Evolutionary conservation across 2,888 invertebrate genomes (phyloP), one percentile per base, ranked within the genome.

Genomic region (Prionchulus punctatus): DNA sequence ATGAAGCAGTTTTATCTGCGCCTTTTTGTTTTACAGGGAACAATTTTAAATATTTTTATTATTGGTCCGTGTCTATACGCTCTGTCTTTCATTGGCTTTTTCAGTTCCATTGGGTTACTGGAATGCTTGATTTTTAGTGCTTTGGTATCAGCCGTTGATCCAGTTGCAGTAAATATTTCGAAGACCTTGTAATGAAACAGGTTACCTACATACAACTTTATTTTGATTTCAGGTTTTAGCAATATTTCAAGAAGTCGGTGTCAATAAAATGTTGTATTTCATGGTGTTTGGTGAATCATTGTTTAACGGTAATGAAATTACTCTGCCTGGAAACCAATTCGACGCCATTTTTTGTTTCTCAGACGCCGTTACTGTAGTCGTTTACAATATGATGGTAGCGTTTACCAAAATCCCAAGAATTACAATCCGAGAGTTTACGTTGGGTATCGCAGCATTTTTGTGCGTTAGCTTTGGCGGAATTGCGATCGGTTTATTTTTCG

Each of bases 261-360:
- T 79, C 45, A 78, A 79, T 64, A 75, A 76, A 61, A 74, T 74
- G 63, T 69, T 79, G 27, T 79, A 79, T 63, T 79, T 78, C 63
- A 71, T 79, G 58, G 77, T 79, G 12, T 79, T 79, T 66, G 79
- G 79, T 30, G 79, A 79, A 65, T 77, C 77, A 1, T 66, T 79
- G 15, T 70, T 79, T 23, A 79, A 79, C 63, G 78, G 77, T 76
- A 65, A n/a, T n/a, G n/a, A n/a, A n/a, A n/a, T n/a, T n/a, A n/a
- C n/a, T n/a, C n/a, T n/a, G n/a, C n/a, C n/a, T n/a, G 62, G 64
- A 53, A n/a, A n/a, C n/a, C n/a, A n/a, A n/a, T n/a, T n/a, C n/a
- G n/a, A n/a, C n/a, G n/a, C n/a, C n/a, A n/a, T n/a, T n/a, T n/a
- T n/a, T n/a, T 26, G 4, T 25, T 18, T 57, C 58, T 1, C 52